These are phyloP conservation scores for Aporophyla nigra DNA, from an alignment of 2,888 invertebrate species.

Conservation along the genomic window DNA sequence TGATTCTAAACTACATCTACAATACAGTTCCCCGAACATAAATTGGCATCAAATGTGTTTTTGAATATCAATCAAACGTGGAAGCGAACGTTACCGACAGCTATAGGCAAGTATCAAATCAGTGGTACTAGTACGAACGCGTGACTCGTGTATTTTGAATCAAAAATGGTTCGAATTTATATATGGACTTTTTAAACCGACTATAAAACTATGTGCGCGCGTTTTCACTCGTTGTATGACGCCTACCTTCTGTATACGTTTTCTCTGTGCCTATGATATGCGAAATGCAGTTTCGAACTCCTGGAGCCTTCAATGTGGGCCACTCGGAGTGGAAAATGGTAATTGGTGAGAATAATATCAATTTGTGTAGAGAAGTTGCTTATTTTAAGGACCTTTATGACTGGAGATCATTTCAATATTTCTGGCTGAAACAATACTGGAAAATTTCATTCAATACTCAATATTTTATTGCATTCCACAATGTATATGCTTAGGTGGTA, in stretches of 20 bases:
- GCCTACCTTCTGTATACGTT: too few relatives aligned
- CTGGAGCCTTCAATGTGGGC: conserved; percentile 28
- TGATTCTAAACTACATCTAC: conserved; percentile 9
- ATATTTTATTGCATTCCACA: too few relatives aligned
- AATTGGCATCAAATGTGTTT: conserved; percentile 66
- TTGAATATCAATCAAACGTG: conserved; percentile 52
- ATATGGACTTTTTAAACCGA: too few relatives aligned
- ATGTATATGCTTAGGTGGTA: too few relatives aligned
- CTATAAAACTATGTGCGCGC: too few relatives aligned
- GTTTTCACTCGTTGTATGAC: too few relatives aligned
- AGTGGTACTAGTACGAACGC: too few relatives aligned
- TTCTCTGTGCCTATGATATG: not conserved
- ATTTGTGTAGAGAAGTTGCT: not conserved
- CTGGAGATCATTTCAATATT: not conserved
- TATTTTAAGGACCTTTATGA: not conserved
- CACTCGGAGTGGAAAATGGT: conserved; percentile 41
- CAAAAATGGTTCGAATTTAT: too few relatives aligned
- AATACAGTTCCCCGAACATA: conserved; percentile 53
- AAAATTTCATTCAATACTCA: too few relatives aligned
- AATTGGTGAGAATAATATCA: conserved; percentile 22
- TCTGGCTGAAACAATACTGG: not conserved
- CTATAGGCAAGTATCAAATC: conserved; percentile 23
- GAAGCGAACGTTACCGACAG: conserved; percentile 22
- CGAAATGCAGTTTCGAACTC: conserved; percentile 41
- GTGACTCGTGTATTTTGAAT: too few relatives aligned